Base-by-base conservation (phyloP, 2,113 vertebrate species). In the Aegithalos caudatus region DNA sequence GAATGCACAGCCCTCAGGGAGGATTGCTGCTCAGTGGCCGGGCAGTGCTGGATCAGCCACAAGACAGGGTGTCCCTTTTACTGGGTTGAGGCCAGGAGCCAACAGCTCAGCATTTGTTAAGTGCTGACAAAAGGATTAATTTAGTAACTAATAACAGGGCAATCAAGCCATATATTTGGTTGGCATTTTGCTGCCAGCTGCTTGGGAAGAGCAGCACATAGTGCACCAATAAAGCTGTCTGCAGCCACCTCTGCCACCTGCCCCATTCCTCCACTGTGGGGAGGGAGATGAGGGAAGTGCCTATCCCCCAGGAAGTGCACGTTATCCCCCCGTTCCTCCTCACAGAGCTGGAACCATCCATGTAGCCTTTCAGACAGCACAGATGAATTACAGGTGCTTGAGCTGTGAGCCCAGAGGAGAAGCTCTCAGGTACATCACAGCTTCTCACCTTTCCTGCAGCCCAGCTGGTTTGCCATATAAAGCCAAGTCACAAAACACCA, bases 91-190 rank as follows among this genome's bases (percentile, higher is more conserved):
- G 92, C 92, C 91, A 88, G 58, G 66, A 93, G 91, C 67, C 76
- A 86, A 81, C 42, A 73, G 67, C 90, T 90, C 88, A 58, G 88
- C 79, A 50, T 92, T 94, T 66, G 65, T 71, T 71, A 92, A 95
- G 83, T 84, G 92, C 94, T 88, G 91, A 88, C 90, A 82, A 92
- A 93, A 91, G 90, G 88, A 96, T 87, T 81, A 92, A 96, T 94
- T 92, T 90, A 88, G 86, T 94, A 96, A 94, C 91, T 92, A 96
- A 88, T 94, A 94, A 84, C 17, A 6, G 86, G 48, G 73, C 92
- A 88, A 90, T 95, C 94, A 86, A 91, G 76, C 65, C 28, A 44
- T 92, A 94, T 96, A 93, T 92, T 94, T 92, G 42, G 69, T 70
- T 78, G 80, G 37, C 2, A 8, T 66, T 90, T 86, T 57, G 20